Evolutionary conservation across 2,888 invertebrate genomes (phyloP).

Genomic region (Habroteleia sp.): DNA sequence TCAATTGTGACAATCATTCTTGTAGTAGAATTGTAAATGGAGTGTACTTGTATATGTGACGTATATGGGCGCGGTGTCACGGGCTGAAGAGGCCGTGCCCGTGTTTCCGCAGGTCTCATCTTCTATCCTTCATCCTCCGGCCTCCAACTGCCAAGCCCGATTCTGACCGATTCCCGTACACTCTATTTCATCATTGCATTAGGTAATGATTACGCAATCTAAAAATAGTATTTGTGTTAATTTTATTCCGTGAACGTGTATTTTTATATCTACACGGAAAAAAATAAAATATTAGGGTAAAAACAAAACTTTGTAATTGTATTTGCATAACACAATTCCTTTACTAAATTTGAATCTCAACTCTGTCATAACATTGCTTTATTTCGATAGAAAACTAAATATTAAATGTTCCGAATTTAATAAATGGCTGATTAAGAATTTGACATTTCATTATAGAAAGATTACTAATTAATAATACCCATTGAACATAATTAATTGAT

Average conservation of each 20-base stretch:
- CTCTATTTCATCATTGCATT: constrained; percentile 54
- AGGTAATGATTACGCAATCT: constrained; percentile 59
- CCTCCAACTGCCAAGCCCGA: constrained; percentile 65
- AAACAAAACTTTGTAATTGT: too few relatives aligned
- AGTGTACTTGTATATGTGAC: constrained; percentile 53
- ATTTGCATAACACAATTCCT: background rate
- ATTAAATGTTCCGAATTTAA: too few relatives aligned
- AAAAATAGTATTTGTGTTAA: constrained; percentile 44
- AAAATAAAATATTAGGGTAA: too few relatives aligned
- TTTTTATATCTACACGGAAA: too few relatives aligned
- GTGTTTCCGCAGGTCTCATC: constrained; percentile 76
- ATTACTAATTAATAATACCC: too few relatives aligned
- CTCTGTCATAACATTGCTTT: too few relatives aligned
- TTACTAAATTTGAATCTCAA: too few relatives aligned
- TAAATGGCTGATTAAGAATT: too few relatives aligned
- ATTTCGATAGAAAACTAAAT: too few relatives aligned
- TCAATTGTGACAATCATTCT: constrained; percentile 38
- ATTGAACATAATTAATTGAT: too few relatives aligned
- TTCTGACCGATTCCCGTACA: constrained; percentile 57
- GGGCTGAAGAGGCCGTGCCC: constrained; percentile 78
- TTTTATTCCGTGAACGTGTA: constrained; percentile 18
- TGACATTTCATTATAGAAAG: too few relatives aligned
- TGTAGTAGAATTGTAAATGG: constrained; percentile 36
- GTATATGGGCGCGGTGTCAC: constrained; percentile 78
- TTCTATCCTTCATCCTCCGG: constrained; percentile 72